phyloP scores from a whole-genome alignment of 2,888 invertebrate genomes.

The Metellina segmentata region DNA sequence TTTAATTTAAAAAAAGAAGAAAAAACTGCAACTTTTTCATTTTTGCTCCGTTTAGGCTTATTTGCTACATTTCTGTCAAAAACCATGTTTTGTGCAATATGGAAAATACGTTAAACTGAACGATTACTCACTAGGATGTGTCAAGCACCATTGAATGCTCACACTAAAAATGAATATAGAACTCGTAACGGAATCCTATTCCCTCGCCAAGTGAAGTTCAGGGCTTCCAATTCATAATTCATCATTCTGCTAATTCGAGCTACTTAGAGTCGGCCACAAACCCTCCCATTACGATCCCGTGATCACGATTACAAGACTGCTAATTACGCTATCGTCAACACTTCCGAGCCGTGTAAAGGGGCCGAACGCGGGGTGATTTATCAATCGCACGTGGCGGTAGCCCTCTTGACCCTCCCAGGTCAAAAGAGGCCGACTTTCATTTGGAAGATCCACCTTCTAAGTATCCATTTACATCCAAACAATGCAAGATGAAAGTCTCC shows the following conservation, averaged over 20 bases:
- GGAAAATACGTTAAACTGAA: too few species aligned
- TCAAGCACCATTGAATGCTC: too few species aligned
- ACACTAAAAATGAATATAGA: too few species aligned
- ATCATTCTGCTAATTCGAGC: constrained; percentile 2
- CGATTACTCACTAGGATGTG: too few species aligned
- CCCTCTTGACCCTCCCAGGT: constrained; percentile 55
- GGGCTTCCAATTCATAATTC: constrained; percentile 27
- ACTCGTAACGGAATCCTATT: not conserved
- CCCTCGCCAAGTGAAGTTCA: not conserved
- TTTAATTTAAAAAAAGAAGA: too few species aligned
- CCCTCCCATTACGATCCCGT: constrained; percentile 41
- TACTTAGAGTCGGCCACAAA: constrained; percentile 2
- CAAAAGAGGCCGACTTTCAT: constrained; percentile 62
- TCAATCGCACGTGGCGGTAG: constrained; percentile 67
- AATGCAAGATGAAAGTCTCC: constrained; percentile 23
- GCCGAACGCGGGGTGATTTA: constrained; percentile 54
- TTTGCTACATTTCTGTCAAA: too few species aligned
- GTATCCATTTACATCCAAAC: constrained; percentile 71
- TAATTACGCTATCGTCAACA: constrained; percentile 67
- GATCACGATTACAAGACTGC: constrained; percentile 51
- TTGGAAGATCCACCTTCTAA: constrained; percentile 49
- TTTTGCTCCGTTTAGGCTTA: too few species aligned
- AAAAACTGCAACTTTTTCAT: too few species aligned
- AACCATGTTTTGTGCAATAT: too few species aligned
- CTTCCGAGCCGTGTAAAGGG: constrained; percentile 27